These are phyloP conservation scores for Montipora capricornis DNA, from an alignment of 64 coral and sea anemone species.

Conservation along the genomic window DNA sequence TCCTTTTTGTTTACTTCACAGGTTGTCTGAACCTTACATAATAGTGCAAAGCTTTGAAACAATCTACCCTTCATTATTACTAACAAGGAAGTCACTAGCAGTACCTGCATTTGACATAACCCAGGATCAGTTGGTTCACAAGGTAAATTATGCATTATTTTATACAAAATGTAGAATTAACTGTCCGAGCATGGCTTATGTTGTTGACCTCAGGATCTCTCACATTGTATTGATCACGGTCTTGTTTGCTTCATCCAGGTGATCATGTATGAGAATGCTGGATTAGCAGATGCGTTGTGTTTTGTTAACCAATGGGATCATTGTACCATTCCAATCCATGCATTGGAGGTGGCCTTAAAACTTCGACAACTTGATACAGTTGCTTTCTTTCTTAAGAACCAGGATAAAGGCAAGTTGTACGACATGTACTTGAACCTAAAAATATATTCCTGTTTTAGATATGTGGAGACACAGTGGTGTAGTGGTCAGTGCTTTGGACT, in stretches of 20 bases:
- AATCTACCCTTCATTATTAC: conserved; percentile 58
- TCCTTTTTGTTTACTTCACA: conserved; percentile 4
- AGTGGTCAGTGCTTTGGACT: too few species aligned
- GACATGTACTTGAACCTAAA: too few species aligned
- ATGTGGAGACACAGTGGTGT: too few species aligned
- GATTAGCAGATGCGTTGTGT: conserved; percentile 78
- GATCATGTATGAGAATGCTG: conserved; percentile 96
- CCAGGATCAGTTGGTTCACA: conserved; percentile 89
- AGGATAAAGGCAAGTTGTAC: conserved; percentile 75
- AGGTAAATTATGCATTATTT: conserved; percentile 37
- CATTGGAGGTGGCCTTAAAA: conserved; percentile 86
- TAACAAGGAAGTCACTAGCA: conserved; percentile 48
- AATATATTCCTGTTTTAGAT: too few species aligned
- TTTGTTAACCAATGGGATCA: conserved; percentile 89
- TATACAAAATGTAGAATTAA: neutral
- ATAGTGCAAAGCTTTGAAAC: conserved; percentile 66
- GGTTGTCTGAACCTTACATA: conserved; percentile 78
- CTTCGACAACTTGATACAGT: conserved; percentile 89
- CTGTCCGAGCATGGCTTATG: neutral
- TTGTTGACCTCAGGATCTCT: too few species aligned
- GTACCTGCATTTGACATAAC: conserved; percentile 87
- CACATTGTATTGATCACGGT: neutral
- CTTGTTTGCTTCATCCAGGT: conserved; percentile 49
- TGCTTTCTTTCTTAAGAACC: conserved; percentile 92
- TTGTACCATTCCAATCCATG: conserved; percentile 87